Percentiles rank a stretch among this genome's conserved stretches.
These are phyloP conservation scores for Lophius piscatorius DNA, from an alignment of 2,113 vertebrate genomes.

Conservation along the genomic window DNA sequence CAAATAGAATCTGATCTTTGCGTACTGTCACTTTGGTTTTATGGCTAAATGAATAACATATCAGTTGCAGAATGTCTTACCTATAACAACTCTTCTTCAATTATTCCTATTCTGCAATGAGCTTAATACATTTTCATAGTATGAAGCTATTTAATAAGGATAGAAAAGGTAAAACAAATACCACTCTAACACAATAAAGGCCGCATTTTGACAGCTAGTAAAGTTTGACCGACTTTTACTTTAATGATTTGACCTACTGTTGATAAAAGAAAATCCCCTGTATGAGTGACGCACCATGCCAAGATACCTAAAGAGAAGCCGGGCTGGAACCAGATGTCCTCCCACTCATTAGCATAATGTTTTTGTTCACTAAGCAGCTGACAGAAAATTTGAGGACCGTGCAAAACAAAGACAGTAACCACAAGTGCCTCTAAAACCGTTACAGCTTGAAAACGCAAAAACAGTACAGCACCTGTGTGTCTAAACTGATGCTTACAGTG, in stretches of 20 bases:
- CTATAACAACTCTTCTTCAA: slow-evolving; percentile 26
- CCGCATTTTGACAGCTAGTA: slow-evolving; percentile 10
- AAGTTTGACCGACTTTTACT: slow-evolving; percentile 6
- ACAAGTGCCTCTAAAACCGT: slow-evolving; percentile 78
- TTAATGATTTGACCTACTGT: slow-evolving; percentile 34
- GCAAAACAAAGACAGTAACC: slow-evolving; percentile 79
- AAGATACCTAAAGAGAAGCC: slow-evolving; percentile 38
- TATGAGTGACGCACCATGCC: slow-evolving; percentile 39
- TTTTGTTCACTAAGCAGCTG: slow-evolving; percentile 64
- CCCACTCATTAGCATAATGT: slow-evolving; percentile 75
- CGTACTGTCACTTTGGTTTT: neutral
- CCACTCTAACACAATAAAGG: slow-evolving; percentile 9
- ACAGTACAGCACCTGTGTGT: slow-evolving; percentile 79
- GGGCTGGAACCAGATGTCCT: slow-evolving; percentile 76
- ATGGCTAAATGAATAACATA: neutral
- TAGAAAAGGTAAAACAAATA: slow-evolving; percentile 14
- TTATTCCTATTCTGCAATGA: slow-evolving; percentile 18
- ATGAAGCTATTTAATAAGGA: slow-evolving; percentile 26
- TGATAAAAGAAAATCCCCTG: slow-evolving; percentile 27
- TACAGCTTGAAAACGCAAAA: slow-evolving; percentile 76
- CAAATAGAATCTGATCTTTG: slow-evolving; percentile 17
- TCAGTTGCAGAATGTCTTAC: neutral
- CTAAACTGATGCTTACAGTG: slow-evolving; percentile 60
- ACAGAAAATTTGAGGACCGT: slow-evolving; percentile 64
- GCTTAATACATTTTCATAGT: slow-evolving; percentile 31